Conservation (phyloP, 2,888 invertebrate species). For the Eilema caniola region DNA sequence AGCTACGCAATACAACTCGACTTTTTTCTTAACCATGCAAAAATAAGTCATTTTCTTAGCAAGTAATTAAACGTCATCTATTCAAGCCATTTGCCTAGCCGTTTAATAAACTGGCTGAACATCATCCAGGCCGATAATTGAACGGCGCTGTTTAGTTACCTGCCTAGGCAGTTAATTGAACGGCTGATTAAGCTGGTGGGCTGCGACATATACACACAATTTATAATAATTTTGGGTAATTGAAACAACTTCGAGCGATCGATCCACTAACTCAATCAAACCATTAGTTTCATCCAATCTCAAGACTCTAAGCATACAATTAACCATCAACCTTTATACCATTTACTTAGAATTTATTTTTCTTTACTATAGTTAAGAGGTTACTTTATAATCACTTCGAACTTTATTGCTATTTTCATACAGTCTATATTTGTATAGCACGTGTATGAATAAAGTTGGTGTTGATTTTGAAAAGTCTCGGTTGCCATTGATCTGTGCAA, state of each 20-base stretch:
- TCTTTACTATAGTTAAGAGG: not conserved
- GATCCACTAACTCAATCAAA: slow-evolving; percentile 35
- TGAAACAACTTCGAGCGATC: slow-evolving; percentile 9
- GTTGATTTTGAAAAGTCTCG: slow-evolving; percentile 38
- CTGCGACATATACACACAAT: not conserved
- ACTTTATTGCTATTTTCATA: not conserved
- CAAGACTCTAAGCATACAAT: slow-evolving; percentile 25
- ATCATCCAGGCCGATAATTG: too few relatives aligned
- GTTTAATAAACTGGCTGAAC: too few relatives aligned
- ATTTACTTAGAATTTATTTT: slow-evolving; percentile 3
- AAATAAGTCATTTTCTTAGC: too few relatives aligned
- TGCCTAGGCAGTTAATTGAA: too few relatives aligned
- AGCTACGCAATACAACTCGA: too few relatives aligned
- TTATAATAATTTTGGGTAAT: not conserved
- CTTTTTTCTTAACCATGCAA: too few relatives aligned
- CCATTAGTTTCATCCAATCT: slow-evolving; percentile 36
- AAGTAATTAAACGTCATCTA: too few relatives aligned
- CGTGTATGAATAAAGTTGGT: not conserved
- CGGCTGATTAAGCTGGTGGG: too few relatives aligned
- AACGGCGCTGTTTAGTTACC: too few relatives aligned
- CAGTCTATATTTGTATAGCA: slow-evolving; percentile 16
- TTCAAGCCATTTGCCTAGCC: too few relatives aligned
- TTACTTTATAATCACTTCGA: not conserved
- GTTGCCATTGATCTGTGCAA: slow-evolving; percentile 44
- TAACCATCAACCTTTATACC: slow-evolving; percentile 8